Evolutionary conservation across 2,888 invertebrate genomes (phyloP).

Genomic region (Gerosis bhagava): DNA sequence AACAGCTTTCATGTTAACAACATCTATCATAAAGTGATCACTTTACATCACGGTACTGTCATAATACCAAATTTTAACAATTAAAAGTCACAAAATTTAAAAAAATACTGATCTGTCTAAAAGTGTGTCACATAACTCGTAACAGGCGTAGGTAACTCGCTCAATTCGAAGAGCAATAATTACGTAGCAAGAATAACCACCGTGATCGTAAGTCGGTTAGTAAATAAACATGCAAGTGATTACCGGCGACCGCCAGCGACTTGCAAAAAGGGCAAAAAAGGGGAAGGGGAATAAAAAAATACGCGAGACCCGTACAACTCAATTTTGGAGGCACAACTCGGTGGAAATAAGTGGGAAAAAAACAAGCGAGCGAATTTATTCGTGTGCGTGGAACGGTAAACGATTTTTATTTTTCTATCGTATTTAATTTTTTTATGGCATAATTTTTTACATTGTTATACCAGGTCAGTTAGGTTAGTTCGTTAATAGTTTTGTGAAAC

Average conservation of each 20-base stretch:
- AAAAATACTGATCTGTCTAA: background rate
- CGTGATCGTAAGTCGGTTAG: slow-evolving; percentile 47
- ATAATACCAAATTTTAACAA: no score
- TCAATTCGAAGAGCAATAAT: slow-evolving; percentile 20
- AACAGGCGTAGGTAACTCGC: slow-evolving; percentile 14
- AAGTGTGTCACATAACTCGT: background rate
- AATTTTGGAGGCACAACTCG: slow-evolving; percentile 77
- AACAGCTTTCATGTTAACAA: no score
- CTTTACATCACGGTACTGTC: no score
- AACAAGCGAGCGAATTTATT: slow-evolving; percentile 56
- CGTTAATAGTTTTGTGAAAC: no score
- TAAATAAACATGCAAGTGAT: slow-evolving; percentile 74
- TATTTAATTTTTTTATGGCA: background rate
- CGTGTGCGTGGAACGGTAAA: slow-evolving; percentile 38
- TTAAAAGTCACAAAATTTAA: no score
- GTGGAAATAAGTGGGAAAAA: slow-evolving; percentile 66
- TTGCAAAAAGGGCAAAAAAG: slow-evolving; percentile 53
- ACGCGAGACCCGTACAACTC: slow-evolving; percentile 74
- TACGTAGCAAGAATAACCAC: slow-evolving; percentile 18
- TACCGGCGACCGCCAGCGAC: slow-evolving; percentile 69
- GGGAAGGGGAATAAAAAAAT: slow-evolving; percentile 30
- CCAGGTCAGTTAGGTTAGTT: no score
- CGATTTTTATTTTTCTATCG: background rate
- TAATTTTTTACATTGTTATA: no score
- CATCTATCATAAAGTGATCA: no score